These are phyloP conservation scores for Stigmatopora nigra DNA, from an alignment of 2,113 vertebrate genomes.

Conservation along the genomic window DNA sequence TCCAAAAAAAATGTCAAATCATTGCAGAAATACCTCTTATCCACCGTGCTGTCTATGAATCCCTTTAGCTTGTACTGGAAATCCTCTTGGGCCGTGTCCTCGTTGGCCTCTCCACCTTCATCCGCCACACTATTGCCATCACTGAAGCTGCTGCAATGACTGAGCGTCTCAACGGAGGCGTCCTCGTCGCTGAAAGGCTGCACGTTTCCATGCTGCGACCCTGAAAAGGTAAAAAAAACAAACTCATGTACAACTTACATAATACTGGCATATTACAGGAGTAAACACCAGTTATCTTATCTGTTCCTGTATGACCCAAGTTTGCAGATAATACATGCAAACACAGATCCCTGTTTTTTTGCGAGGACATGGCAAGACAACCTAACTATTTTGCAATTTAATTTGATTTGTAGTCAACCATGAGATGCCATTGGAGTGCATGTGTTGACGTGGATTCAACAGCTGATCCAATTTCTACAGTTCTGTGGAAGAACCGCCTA, in stretches of 20 bases:
- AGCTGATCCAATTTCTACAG: conserved; percentile 27
- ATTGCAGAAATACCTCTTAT: conserved; percentile 80
- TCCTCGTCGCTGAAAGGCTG: conserved; percentile 97
- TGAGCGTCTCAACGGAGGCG: conserved; percentile 94
- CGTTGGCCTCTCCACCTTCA: conserved; percentile 87
- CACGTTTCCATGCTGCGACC: conserved; percentile 82
- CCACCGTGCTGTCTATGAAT: conserved; percentile 90
- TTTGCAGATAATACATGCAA: conserved; percentile 11
- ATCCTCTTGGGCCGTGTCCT: conserved; percentile 88
- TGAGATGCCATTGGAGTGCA: background rate
- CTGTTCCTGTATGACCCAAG: conserved; percentile 12
- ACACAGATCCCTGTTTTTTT: conserved; percentile 14
- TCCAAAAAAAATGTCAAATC: background rate
- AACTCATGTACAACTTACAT: conserved; percentile 5
- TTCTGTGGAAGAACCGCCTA: background rate
- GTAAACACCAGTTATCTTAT: conserved; percentile 43
- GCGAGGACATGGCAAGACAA: conserved; percentile 6
- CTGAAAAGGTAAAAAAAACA: conserved; percentile 49
- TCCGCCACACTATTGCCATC: conserved; percentile 85
- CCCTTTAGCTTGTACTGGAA: conserved; percentile 92
- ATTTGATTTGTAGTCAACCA: no score
- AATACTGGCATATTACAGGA: conserved; percentile 11
- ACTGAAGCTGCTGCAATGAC: conserved; percentile 94
- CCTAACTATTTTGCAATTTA: background rate
- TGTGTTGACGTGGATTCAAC: conserved; percentile 49